Conservation (phyloP, 2,113 vertebrate species). For the Paradisaea rubra region DNA sequence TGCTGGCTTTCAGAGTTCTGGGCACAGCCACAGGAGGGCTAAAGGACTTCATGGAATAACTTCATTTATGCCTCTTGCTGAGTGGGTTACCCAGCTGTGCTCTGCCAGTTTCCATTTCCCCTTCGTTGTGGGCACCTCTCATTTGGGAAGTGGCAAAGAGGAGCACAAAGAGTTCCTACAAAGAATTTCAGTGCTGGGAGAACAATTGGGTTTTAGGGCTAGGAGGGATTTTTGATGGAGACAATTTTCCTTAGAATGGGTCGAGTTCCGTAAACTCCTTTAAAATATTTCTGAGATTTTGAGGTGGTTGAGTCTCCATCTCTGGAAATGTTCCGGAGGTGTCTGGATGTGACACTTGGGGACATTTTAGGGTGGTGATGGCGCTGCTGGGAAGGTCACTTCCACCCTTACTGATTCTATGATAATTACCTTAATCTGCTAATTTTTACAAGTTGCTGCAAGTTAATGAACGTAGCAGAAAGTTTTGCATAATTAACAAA, state of each 20-base stretch:
- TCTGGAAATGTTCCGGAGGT: not conserved
- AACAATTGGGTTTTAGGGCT: rapidly evolving
- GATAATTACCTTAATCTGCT: not conserved
- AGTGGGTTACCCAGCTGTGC: not conserved
- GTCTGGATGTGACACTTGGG: not conserved
- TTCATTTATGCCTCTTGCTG: not conserved
- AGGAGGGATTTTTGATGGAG: not conserved
- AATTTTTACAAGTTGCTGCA: not conserved
- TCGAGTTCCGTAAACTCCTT: not conserved
- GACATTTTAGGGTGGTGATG: not conserved
- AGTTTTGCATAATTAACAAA: rapidly evolving
- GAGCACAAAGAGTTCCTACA: not conserved
- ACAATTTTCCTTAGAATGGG: not conserved
- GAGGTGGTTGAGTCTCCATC: not conserved
- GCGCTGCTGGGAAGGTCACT: not conserved
- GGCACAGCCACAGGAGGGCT: slow-evolving; percentile 13
- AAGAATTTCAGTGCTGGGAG: not conserved
- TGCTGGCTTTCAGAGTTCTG: not conserved
- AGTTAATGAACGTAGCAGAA: not conserved
- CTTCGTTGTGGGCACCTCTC: not conserved
- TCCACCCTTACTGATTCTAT: too few species aligned
- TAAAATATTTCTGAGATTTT: not conserved
- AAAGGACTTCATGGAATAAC: not conserved
- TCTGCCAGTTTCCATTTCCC: not conserved
- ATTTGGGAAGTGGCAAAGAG: not conserved